Conservation (phyloP, 2,797 vertebrate genomes). For the Apogon talboti region DNA sequence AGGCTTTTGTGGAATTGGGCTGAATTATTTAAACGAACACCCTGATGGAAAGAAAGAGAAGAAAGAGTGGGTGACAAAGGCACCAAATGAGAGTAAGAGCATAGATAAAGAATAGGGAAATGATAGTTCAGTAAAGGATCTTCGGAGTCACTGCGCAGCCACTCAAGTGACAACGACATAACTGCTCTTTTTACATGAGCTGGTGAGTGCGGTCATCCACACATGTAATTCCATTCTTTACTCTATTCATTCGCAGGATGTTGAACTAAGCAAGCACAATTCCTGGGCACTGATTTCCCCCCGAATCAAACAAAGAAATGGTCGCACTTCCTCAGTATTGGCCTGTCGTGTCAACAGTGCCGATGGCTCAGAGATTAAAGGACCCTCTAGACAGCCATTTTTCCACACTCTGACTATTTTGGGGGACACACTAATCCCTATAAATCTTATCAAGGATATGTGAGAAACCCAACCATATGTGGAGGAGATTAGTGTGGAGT, state of each 20-base stretch:
- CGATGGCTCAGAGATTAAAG: constrained; percentile 73
- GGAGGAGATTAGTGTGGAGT: constrained; percentile 72
- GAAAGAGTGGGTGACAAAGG: neutral
- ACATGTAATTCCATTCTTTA: constrained; percentile 7
- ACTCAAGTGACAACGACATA: constrained; percentile 9
- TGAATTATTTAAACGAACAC: constrained; percentile 75
- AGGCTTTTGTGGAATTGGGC: constrained; percentile 67
- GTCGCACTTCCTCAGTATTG: constrained; percentile 32
- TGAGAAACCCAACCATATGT: constrained; percentile 76
- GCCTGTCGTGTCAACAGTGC: constrained; percentile 58
- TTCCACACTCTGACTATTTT: constrained; percentile 66
- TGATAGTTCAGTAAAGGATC: constrained; percentile 23
- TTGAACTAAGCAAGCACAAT: constrained; percentile 15
- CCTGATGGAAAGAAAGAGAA: constrained; percentile 21
- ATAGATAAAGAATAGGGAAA: constrained; percentile 1
- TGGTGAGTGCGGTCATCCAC: neutral
- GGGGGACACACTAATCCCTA: constrained; percentile 75
- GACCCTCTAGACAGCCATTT: constrained; percentile 67
- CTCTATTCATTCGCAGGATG: constrained; percentile 4
- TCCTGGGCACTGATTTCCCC: constrained; percentile 18
- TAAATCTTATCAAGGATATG: constrained; percentile 79
- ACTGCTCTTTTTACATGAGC: neutral
- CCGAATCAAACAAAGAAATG: constrained; percentile 43
- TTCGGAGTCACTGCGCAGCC: constrained; percentile 15
- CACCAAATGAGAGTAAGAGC: neutral